Percentiles rank a stretch among this genome's conserved stretches.
phyloP scores from a whole-genome alignment of 2,797 vertebrate genomes.

The Cephalopachus bancanus region DNA sequence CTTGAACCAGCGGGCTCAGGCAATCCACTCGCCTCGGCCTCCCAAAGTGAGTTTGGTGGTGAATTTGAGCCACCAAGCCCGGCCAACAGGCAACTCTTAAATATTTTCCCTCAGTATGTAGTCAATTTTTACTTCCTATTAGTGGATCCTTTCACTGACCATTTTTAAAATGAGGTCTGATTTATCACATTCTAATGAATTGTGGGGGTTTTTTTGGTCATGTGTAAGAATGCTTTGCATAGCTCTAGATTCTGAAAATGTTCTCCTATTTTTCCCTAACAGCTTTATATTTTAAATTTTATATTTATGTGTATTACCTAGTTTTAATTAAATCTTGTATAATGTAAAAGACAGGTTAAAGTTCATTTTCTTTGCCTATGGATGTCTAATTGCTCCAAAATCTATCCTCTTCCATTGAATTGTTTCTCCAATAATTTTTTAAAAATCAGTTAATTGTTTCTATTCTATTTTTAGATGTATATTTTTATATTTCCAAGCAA shows the following conservation, averaged over 20 bases:
- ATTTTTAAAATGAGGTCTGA: too few relatives aligned
- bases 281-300: neutral
- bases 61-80: too few relatives aligned
- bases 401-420: neutral
- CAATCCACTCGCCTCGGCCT: too few relatives aligned
- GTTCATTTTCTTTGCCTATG: too few relatives aligned
- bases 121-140: neutral
- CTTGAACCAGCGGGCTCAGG: too few relatives aligned
- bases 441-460: neutral
- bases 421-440: neutral
- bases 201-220: neutral
- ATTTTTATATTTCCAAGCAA: neutral
- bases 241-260: neutral
- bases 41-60: too few relatives aligned
- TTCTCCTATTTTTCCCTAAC: neutral
- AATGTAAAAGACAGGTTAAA: neutral
- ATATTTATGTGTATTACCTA: neutral
- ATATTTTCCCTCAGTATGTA: neutral
- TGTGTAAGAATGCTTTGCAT: neutral
- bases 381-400: too few relatives aligned
- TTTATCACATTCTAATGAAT: neutral
- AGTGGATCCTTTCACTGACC: too few relatives aligned
- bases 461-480: neutral
- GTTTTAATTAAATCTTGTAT: neutral
- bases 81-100: neutral